Base-by-base conservation (phyloP, 2,113 vertebrate genomes). In the Stegastes partitus region DNA sequence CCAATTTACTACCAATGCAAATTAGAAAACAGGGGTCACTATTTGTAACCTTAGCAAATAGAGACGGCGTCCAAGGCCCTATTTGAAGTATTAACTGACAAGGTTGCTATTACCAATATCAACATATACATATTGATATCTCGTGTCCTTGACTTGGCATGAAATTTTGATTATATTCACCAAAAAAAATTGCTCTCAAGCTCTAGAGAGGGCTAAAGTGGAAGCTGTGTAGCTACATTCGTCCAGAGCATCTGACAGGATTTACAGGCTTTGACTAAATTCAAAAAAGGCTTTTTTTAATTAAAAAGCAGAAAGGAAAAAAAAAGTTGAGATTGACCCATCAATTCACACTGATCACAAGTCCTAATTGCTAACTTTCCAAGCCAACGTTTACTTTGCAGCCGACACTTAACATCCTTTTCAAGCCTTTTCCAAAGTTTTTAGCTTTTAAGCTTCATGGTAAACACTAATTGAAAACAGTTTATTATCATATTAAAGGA, bases 391-490 rank as follows among this genome's bases (percentile, higher is more conserved):
- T 82, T 37, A 64, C 49, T 42, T 42, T 85, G 50, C 66, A 73
- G 39, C 16, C 68, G 56, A 18, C 39, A 68, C 26, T 42, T 75
- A 47, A 77, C 54, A 14, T 79, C 25, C 44, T 83, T 87, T 88
- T 70, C 65, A 79, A 73, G 15, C 55, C 28, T 75, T 77, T 86
- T 39, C 19, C 14, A 81, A 73, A 71, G 55, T 51, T 78, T 84
- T 59, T 3, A 39, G 61, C 55, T 69, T 74, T 82, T 14, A 51
- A 80, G 74, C 79, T 79, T 75, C 34, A 19, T 84, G 87, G 42
- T 82, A 87, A 87, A 84, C 72, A 62, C 71, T 89, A 84, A 92
- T 82, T 91, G 78, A 88, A 89, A 80, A 84, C 31, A 73, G 37
- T 63, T 53, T 72, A 74, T 87, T 81, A 85, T 54, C 86, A 87